Conservation (phyloP, 2,888 invertebrate species). For the Actias luna region DNA sequence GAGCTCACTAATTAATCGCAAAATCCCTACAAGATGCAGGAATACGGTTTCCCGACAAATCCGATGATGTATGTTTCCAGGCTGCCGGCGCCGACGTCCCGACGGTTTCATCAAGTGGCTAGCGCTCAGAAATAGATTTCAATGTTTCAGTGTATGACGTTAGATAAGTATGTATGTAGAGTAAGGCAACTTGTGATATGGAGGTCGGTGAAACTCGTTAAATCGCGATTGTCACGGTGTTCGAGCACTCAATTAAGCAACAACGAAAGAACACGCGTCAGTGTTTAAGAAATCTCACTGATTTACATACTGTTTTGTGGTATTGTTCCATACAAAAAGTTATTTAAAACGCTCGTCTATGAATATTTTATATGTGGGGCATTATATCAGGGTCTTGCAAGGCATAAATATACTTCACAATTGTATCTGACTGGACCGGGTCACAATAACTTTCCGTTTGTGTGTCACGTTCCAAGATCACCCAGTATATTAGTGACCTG, state of each 20-base stretch:
- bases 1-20: no score
- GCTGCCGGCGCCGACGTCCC: background rate
- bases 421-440: no score
- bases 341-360: background rate
- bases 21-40: no score
- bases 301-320: conserved; percentile 7
- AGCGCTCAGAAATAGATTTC: background rate
- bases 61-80: background rate
- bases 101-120: background rate
- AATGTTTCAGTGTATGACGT: background rate
- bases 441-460: no score
- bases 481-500: no score
- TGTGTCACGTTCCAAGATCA: no score
- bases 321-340: conserved; percentile 1
- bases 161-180: conserved; percentile 9
- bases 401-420: no score
- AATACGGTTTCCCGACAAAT: no score
- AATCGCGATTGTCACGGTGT: conserved; percentile 52
- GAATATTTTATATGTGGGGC: background rate
- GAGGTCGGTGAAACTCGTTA: conserved; percentile 55
- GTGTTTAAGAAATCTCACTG: conserved; percentile 5
- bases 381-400: background rate
- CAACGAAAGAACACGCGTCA: conserved; percentile 3
- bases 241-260: conserved; percentile 11
- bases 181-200: conserved; percentile 21